Evolutionary conservation across 92 coral and sea anemone genomes (phyloP).

Genomic region (Epizoanthus ramosus): DNA sequence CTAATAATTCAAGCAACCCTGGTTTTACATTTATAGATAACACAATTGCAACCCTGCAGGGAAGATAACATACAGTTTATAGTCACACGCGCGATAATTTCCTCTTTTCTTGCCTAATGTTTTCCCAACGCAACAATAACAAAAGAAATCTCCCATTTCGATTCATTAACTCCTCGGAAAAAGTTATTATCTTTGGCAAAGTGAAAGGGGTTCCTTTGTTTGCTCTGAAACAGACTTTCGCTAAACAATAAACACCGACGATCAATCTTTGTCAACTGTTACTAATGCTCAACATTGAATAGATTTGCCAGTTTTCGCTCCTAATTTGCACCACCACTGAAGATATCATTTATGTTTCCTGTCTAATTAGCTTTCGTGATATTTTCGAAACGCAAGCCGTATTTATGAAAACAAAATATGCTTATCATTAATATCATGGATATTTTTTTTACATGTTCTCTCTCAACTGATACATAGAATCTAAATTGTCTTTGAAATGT

Average conservation of each 20-base stretch:
- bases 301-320: slow-evolving; percentile 32
- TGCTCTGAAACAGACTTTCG: slow-evolving; percentile 42
- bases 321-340: slow-evolving; percentile 41
- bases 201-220: slow-evolving; percentile 60
- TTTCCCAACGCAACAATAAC: slow-evolving; percentile 12
- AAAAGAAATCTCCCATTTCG: slow-evolving; percentile 27
- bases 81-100: background rate
- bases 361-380: slow-evolving; percentile 27
- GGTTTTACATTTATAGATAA: no score
- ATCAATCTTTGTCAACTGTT: slow-evolving; percentile 44
- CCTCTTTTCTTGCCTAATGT: slow-evolving; percentile 1
- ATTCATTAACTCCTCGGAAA: slow-evolving; percentile 11
- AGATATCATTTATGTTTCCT: slow-evolving; percentile 15
- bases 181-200: slow-evolving; percentile 47
- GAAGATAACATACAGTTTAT: background rate
- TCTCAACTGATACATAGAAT: background rate
- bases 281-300: slow-evolving; percentile 21
- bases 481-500: slow-evolving; percentile 6
- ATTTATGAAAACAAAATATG: slow-evolving; percentile 21
- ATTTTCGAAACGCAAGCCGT: slow-evolving; percentile 2
- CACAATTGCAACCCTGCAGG: background rate
- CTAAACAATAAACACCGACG: slow-evolving; percentile 65
- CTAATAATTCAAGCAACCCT: no score
- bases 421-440: background rate
- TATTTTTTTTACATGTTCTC: background rate